Base-by-base conservation (phyloP, 2,113 vertebrate species). In the Stigmatopora nigra region DNA sequence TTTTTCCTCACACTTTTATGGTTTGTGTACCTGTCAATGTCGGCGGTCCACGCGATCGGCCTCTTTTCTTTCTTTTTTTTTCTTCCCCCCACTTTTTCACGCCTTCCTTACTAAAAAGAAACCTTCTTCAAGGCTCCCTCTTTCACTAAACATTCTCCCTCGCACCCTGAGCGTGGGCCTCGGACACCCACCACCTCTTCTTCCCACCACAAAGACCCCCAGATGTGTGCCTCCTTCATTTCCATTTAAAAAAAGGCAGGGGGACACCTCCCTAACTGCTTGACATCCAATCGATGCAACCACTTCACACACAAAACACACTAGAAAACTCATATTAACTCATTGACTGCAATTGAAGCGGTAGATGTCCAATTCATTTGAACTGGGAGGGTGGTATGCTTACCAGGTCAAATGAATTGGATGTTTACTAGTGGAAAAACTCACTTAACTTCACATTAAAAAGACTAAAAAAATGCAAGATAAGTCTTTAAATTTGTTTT, bases 191-290 rank as follows among this genome's bases (percentile, higher is more conserved):
- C 80, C 72, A 70, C 69, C 75, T 75, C 68, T 14, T 55, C 74
- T 59, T 65, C 68, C 46, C 48, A 65, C 68, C 35, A 81, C 82
- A 86, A 86, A 86, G 85, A 88, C 85, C 85, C 85, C 85, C 85
- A 87, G 82, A 87, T 88, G 87, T 87, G 85, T 78, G 72, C 83
- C 84, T 72, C 83, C 70, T 76, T 76, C 82, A 10, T 88, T 88
- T 87, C 79, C 85, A 88, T 87, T 88, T 84, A 88, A 87, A 86
- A 81, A 69, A 49, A 76, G 22, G 25, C 0, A 22, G 20, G 52
- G 53, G n/a, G 19, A 66, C 68, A 83, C 69, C 79, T 71, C 73
- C 78, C 73, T 78, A 62, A 65, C 72, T 68, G 51, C 69, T 71
- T 55, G 49, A 70, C 73, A 82, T 82, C 77, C 75, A 72, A 73